Evolutionary conservation across 2,113 vertebrate genomes (phyloP).

Genomic region (Anarhynchus alexandrinus): DNA sequence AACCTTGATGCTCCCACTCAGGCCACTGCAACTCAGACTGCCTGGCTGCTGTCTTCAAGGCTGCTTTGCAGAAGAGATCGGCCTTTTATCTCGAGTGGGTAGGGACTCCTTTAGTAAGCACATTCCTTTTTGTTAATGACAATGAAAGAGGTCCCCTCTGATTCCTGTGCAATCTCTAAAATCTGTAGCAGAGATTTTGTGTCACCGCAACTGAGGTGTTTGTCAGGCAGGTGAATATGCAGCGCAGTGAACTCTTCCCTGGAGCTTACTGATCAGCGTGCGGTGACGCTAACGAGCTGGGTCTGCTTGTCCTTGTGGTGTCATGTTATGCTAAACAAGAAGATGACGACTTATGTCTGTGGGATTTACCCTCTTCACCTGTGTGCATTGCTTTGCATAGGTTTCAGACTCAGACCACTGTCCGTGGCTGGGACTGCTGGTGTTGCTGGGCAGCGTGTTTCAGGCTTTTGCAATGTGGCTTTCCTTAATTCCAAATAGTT

Average conservation of each 20-base stretch:
- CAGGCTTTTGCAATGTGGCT: background rate
- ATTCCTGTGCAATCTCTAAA: background rate
- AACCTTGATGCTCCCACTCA: background rate
- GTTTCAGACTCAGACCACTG: background rate
- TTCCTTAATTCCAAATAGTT: background rate
- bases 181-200: background rate
- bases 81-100: background rate
- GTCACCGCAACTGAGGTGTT: background rate
- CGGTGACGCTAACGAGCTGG: background rate
- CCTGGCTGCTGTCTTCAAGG: background rate
- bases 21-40: background rate
- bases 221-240: too few species aligned
- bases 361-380: background rate
- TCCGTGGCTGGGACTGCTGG: background rate
- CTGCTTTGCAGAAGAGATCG: background rate
- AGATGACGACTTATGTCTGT: background rate
- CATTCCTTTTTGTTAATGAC: background rate
- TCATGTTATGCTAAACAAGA: background rate
- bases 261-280: background rate
- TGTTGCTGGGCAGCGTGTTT: background rate
- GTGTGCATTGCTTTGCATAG: background rate
- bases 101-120: background rate
- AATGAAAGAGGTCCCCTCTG: background rate
- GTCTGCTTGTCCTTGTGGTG: background rate
- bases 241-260: background rate